phyloP scores from a whole-genome alignment of 2,888 invertebrate genomes.

The Drosophila mimica region DNA sequence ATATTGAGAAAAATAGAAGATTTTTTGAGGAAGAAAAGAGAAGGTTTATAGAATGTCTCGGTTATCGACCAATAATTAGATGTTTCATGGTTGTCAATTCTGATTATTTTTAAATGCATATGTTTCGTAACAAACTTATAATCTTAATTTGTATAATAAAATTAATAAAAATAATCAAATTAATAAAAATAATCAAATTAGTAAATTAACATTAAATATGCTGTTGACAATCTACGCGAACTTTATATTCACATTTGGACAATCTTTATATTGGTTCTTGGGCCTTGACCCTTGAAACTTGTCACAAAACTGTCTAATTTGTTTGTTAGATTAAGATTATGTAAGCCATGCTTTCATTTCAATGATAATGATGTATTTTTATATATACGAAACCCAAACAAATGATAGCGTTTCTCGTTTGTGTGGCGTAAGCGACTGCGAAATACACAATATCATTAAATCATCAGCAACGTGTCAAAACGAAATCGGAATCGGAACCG shows the following conservation, averaged over 20 bases:
- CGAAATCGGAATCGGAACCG: not conserved
- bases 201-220: too few relatives aligned
- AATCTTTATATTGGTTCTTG: not conserved
- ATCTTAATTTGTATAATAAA: not conserved
- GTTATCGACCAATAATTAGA: not conserved
- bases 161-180: not conserved
- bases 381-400: not conserved
- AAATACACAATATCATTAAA: not conserved
- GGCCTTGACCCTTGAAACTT: not conserved
- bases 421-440: not conserved
- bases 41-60: not conserved
- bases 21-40: not conserved
- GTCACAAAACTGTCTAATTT: not conserved
- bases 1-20: not conserved
- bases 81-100: not conserved
- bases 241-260: not conserved
- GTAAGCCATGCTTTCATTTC: not conserved
- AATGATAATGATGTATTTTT: not conserved
- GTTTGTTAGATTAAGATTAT: not conserved
- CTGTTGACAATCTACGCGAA: constrained; percentile 22
- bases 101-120: not conserved
- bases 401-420: not conserved
- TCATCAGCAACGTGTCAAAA: not conserved
- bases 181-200: not conserved
- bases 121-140: not conserved